These are phyloP conservation scores for Osmerus eperlanus DNA, from an alignment of 2,113 vertebrate genomes.

Conservation along the genomic window DNA sequence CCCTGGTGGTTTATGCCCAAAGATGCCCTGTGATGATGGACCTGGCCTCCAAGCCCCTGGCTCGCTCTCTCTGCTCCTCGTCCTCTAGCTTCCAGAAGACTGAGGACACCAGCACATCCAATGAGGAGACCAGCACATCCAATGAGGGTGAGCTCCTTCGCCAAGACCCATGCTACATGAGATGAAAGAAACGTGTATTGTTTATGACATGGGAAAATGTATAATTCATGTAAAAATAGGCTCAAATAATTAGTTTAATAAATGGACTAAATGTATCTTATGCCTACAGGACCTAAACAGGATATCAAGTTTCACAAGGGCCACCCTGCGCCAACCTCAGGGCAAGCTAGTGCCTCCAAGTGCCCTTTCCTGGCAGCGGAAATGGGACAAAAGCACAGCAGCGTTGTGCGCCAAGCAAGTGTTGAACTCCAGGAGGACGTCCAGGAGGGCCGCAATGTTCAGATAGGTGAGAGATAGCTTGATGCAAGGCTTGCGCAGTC, in stretches of 20 bases:
- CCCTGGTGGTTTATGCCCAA: slow-evolving; percentile 85
- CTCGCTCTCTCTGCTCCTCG: slow-evolving; percentile 78
- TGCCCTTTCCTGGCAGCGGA: slow-evolving; percentile 94
- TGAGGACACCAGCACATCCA: slow-evolving; percentile 57
- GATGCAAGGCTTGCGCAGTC: no score
- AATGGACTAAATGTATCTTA: background rate
- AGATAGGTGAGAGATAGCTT: slow-evolving; percentile 74
- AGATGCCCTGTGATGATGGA: slow-evolving; percentile 96
- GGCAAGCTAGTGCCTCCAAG: slow-evolving; percentile 77
- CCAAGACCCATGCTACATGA: background rate
- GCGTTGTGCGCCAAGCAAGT: slow-evolving; percentile 86
- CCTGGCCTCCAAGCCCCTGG: slow-evolving; percentile 75
- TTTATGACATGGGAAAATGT: background rate
- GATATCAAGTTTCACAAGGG: slow-evolving; percentile 61
- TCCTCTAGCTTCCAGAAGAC: slow-evolving; percentile 73
- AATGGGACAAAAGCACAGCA: slow-evolving; percentile 86
- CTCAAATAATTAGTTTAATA: no score
- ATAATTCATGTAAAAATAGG: no score
- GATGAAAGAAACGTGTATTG: background rate
- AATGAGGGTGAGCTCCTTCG: slow-evolving; percentile 69
- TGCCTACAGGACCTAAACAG: slow-evolving; percentile 50
- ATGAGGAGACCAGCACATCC: slow-evolving; percentile 59
- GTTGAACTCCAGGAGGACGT: slow-evolving; percentile 92
- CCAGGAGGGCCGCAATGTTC: slow-evolving; percentile 80
- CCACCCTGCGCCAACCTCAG: slow-evolving; percentile 62